These are phyloP conservation scores for Melanaphis sacchari DNA, from an alignment of 1,140 invertebrate genomes.

Conservation along the genomic window DNA sequence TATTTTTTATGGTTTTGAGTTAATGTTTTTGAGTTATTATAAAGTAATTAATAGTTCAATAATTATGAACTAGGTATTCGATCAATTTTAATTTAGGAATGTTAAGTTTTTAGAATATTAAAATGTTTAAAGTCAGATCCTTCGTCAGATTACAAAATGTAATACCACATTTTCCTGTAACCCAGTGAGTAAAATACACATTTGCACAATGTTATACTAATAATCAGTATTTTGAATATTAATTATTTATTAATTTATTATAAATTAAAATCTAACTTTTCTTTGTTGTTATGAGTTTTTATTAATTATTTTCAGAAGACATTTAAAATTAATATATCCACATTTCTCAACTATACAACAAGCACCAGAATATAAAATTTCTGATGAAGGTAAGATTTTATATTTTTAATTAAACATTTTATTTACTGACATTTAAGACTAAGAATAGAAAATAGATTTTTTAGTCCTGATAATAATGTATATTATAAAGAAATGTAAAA, in stretches of 20 bases:
- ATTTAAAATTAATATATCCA: not conserved
- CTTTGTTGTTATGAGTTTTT: not conserved
- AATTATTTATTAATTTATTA: not conserved
- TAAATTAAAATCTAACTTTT: not conserved
- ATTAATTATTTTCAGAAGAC: conserved; percentile 4
- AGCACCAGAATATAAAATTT: conserved; percentile 28
- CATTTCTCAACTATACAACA: conserved; percentile 15
- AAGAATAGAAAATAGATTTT: not conserved
- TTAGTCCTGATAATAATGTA: not conserved
- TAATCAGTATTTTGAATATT: not conserved
- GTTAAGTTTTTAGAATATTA: not conserved
- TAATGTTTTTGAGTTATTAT: not conserved
- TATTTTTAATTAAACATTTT: not conserved
- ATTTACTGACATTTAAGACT: not conserved
- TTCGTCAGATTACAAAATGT: conserved; percentile 26
- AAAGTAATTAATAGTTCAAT: too few relatives aligned
- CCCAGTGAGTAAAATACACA: not conserved
- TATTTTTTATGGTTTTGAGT: not conserved
- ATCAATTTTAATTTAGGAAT: not conserved
- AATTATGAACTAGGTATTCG: not conserved
- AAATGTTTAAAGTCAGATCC: not conserved
- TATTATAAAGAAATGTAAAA: not conserved
- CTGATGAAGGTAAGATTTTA: conserved; percentile 23
- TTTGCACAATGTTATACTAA: not conserved
- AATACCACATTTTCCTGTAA: not conserved